Evolutionary conservation across 1,140 invertebrate species (phyloP).

Genomic region (Drosophila nasuta): DNA sequence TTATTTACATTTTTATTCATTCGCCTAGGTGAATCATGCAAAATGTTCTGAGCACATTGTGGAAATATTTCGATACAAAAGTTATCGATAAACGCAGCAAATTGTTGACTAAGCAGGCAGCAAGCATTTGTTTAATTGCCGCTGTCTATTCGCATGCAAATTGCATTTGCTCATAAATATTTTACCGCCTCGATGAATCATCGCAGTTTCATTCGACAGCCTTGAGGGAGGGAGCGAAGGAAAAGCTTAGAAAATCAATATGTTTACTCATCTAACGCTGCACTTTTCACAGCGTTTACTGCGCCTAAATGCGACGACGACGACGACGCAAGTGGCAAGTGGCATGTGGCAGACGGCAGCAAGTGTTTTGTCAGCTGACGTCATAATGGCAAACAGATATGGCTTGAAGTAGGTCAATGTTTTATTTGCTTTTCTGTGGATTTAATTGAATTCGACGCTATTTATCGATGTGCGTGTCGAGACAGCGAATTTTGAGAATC

Average conservation of each 20-base stretch:
- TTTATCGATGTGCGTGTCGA: slow-evolving; percentile 35
- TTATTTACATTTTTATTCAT: slow-evolving; percentile 5
- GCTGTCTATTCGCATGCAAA: slow-evolving; percentile 49
- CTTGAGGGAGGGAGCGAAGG: slow-evolving; percentile 14
- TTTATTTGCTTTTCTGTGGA: slow-evolving; percentile 56
- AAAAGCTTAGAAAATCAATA: slow-evolving; percentile 65
- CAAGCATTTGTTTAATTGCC: slow-evolving; percentile 34
- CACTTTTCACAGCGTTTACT: slow-evolving; percentile 52
- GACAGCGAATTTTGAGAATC: neutral
- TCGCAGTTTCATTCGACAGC: slow-evolving; percentile 9
- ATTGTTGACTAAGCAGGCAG: slow-evolving; percentile 36
- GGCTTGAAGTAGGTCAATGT: slow-evolving; percentile 71
- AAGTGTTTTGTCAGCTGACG: slow-evolving; percentile 51
- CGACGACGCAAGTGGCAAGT: neutral
- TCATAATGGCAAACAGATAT: slow-evolving; percentile 64
- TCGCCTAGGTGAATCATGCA: slow-evolving; percentile 24
- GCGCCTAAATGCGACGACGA: neutral
- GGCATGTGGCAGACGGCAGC: slow-evolving; percentile 6
- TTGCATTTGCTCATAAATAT: slow-evolving; percentile 42
- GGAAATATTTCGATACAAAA: slow-evolving; percentile 1
- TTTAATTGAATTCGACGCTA: slow-evolving; percentile 68
- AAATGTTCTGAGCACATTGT: slow-evolving; percentile 19
- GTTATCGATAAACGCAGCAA: slow-evolving; percentile 19
- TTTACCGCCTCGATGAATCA: slow-evolving; percentile 52
- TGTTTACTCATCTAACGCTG: slow-evolving; percentile 47